These are phyloP conservation scores for Oryzias javanicus DNA, from an alignment of 2,113 vertebrate genomes.

Conservation along the genomic window DNA sequence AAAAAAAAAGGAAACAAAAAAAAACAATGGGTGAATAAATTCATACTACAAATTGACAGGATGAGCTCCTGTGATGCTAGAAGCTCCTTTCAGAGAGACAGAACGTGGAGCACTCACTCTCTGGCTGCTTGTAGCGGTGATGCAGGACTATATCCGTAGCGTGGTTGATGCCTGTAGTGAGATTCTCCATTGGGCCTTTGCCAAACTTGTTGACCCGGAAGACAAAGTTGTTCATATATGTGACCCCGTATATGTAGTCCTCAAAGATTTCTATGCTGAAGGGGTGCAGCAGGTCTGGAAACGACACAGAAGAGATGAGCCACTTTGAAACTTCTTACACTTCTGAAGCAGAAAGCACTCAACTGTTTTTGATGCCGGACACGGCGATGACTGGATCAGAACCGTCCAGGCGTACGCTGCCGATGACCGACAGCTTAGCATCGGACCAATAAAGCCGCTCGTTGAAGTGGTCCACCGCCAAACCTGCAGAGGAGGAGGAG, in stretches of 20 bases:
- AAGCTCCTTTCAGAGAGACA: not conserved
- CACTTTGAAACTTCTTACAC: not conserved
- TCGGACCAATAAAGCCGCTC: conserved; percentile 97
- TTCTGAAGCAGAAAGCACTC: conserved; percentile 30
- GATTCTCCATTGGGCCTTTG: conserved; percentile 84
- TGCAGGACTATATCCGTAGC: conserved; percentile 92
- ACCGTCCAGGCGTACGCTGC: conserved; percentile 92
- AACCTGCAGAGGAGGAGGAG: conserved; percentile 72
- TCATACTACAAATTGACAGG: no score
- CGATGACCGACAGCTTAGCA: conserved; percentile 91
- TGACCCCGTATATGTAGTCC: conserved; percentile 96
- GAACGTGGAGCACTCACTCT: conserved; percentile 76
- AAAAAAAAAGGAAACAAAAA: conserved; percentile 30
- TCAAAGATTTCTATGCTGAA: conserved; percentile 98
- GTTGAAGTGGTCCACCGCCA: conserved; percentile 95
- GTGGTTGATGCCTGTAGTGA: conserved; percentile 92
- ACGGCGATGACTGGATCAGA: conserved; percentile 89
- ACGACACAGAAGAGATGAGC: not conserved
- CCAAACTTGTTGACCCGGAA: conserved; percentile 98
- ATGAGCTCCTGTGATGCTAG: not conserved
- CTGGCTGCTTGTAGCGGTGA: conserved; percentile 95
- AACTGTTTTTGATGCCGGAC: conserved; percentile 87
- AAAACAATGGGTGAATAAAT: not conserved
- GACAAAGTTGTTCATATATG: conserved; percentile 94
- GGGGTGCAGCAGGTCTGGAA: conserved; percentile 88